phyloP scores from a whole-genome alignment of 2,888 invertebrate species.

The Mechanitis mazaeus region DNA sequence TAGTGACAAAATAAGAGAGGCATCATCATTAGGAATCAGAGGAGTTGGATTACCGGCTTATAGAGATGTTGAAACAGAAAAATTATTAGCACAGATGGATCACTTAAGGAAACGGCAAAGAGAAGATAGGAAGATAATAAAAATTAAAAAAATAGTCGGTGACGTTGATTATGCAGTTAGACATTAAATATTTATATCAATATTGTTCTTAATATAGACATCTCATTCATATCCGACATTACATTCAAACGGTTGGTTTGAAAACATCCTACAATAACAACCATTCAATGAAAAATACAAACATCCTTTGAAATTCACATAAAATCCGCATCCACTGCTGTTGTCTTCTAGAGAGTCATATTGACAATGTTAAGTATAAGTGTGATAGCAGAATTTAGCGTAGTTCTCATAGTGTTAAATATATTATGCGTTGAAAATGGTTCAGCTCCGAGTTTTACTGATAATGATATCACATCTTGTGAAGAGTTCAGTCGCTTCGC shows the following conservation, averaged over 20 bases:
- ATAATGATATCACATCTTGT: constrained; percentile 40
- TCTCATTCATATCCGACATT: background rate
- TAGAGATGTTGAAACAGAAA: constrained; percentile 33
- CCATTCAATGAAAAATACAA: constrained; percentile 6
- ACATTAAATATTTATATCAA: background rate
- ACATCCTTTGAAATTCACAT: constrained; percentile 18
- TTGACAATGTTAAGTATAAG: background rate
- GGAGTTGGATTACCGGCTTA: constrained; percentile 42
- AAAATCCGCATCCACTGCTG: constrained; percentile 5
- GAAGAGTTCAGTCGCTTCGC: constrained; percentile 45
- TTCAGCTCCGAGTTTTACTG: constrained; percentile 16
- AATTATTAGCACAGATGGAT: background rate
- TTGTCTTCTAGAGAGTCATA: background rate
- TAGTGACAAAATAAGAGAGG: constrained; percentile 39
- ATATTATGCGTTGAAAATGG: constrained; percentile 5
- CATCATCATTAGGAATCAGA: constrained; percentile 39
- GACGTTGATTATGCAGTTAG: background rate
- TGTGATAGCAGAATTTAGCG: background rate
- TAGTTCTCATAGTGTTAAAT: constrained; percentile 8
- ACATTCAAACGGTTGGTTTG: background rate
- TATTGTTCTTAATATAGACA: too few species aligned
- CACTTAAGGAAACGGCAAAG: constrained; percentile 12
- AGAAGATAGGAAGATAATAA: constrained; percentile 19
- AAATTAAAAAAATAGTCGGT: background rate
- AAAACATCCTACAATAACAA: background rate